phyloP scores from a whole-genome alignment of 2,888 invertebrate species.

The Actias luna region DNA sequence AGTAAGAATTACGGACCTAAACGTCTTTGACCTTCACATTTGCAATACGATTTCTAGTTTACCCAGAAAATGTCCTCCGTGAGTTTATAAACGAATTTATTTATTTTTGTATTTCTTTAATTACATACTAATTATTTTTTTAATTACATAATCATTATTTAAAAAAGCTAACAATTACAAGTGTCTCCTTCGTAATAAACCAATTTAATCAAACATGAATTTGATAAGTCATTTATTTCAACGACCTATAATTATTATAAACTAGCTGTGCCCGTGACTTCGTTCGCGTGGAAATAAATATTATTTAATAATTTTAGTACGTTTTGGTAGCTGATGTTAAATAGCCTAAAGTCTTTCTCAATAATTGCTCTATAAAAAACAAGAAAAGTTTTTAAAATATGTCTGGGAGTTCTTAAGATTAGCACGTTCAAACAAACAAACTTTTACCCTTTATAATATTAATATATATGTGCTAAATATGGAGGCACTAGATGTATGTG shows the following conservation, averaged over 20 bases:
- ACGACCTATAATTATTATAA: no score
- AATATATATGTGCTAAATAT: background rate
- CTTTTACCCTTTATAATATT: no score
- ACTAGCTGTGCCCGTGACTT: no score
- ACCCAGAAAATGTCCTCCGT: constrained; percentile 22
- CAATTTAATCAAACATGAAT: background rate
- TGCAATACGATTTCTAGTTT: constrained; percentile 20
- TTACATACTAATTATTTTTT: constrained; percentile 34
- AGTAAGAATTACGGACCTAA: background rate
- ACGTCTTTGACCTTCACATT: background rate
- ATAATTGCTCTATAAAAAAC: no score
- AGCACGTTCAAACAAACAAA: no score
- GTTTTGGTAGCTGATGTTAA: no score
- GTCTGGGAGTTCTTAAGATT: no score
- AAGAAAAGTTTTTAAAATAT: no score
- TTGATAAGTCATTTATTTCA: background rate
- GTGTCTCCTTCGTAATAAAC: background rate
- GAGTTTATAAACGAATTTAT: constrained; percentile 39
- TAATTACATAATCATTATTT: constrained; percentile 31
- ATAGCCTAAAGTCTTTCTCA: no score
- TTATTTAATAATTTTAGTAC: no score
- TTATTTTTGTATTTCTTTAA: constrained; percentile 48
- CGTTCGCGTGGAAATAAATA: no score
- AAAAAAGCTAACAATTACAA: constrained; percentile 23
- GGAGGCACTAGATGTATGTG: background rate